Evolutionary conservation across 2,797 vertebrate species (phyloP).

Genomic region (Bradypodion pumilum): DNA sequence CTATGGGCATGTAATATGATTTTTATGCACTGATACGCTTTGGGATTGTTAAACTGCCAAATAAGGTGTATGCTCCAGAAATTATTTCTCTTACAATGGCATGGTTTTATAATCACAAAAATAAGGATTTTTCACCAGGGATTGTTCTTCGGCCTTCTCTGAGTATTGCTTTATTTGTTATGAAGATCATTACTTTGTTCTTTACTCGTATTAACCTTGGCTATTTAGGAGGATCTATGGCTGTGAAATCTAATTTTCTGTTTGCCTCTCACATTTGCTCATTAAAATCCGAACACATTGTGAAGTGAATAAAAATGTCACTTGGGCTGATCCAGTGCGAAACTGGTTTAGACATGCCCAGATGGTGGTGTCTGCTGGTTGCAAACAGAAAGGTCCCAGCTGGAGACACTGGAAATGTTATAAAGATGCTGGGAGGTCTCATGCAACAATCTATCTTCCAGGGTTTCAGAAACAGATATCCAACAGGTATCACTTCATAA

Average conservation of each 20-base stretch:
- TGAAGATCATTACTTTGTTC: constrained; percentile 10
- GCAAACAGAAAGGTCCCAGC: constrained; percentile 52
- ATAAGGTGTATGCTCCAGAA: neutral
- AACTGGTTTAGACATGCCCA: constrained; percentile 63
- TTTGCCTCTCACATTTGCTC: constrained; percentile 24
- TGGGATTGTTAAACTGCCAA: neutral
- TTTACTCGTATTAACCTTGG: neutral
- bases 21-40: neutral
- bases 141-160: neutral
- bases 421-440: constrained; percentile 24
- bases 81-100: neutral
- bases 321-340: constrained; percentile 38
- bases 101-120: neutral
- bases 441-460: neutral
- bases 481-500: constrained; percentile 7
- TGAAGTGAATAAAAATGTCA: constrained; percentile 59
- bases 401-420: constrained; percentile 43
- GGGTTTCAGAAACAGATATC: constrained; percentile 1
- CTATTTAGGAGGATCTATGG: constrained; percentile 33
- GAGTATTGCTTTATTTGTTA: neutral
- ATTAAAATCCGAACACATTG: constrained; percentile 47
- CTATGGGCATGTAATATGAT: neutral
- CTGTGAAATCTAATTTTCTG: constrained; percentile 40
- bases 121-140: neutral
- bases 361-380: constrained; percentile 60